A percentile compares a stretch with the other conserved stretches of the same genome.
These are phyloP conservation scores for Eulemur coronatus DNA, from an alignment of 2,797 vertebrate species.

Conservation along the genomic window DNA sequence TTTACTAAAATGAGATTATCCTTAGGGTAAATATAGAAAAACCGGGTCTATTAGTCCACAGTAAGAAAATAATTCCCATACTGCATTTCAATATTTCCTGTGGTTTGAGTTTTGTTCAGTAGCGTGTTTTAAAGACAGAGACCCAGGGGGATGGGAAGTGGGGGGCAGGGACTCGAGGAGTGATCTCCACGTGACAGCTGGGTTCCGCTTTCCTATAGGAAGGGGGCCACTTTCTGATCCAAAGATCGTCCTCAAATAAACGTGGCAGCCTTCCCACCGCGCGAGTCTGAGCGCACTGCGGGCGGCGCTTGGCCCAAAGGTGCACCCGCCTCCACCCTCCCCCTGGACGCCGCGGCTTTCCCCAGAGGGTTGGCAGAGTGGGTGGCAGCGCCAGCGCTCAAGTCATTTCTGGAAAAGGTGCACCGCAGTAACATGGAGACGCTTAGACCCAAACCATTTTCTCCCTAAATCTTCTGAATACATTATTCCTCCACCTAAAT, in stretches of 20 bases:
- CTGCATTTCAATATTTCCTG: neutral
- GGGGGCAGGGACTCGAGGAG: fast-evolving
- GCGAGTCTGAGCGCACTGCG: fast-evolving
- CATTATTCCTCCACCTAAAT: fast-evolving
- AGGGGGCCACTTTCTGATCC: neutral
- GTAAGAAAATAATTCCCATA: neutral
- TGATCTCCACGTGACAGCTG: neutral
- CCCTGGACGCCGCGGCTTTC: fast-evolving
- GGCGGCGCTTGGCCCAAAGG: neutral
- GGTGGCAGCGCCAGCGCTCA: neutral
- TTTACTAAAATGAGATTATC: neutral
- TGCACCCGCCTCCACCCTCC: fast-evolving
- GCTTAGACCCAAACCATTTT: too few relatives aligned
- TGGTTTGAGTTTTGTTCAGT: neutral
- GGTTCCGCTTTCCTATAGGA: neutral
- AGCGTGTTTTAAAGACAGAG: neutral
- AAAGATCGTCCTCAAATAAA: neutral
- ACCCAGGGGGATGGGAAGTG: neutral
- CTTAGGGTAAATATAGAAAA: neutral
- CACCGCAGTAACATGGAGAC: fast-evolving
- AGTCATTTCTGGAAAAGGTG: neutral
- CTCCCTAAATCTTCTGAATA: fast-evolving
- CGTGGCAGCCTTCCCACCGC: fast-evolving
- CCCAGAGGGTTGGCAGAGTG: fast-evolving
- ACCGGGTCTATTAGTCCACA: fast-evolving